Percentiles rank a stretch among this genome's conserved stretches.
Conservation (phyloP, 2,888 invertebrate species). For the Dolichomitus sp. region DNA sequence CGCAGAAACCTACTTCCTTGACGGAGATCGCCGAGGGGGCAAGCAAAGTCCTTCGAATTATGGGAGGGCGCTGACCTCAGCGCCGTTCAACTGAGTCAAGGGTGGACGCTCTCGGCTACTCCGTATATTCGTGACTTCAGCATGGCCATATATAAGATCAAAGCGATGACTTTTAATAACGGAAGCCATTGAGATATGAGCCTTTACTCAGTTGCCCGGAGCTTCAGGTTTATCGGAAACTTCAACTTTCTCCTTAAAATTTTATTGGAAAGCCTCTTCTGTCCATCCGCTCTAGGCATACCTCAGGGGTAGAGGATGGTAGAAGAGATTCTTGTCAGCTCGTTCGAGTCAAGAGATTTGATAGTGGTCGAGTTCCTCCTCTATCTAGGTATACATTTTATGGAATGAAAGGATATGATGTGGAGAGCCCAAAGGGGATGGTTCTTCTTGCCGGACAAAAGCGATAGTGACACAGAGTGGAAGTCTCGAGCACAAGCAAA, state of each 20-base stretch:
- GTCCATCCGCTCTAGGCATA: background rate
- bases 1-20: slow-evolving; percentile 21
- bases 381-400: background rate
- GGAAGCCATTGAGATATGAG: slow-evolving; percentile 7
- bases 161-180: slow-evolving; percentile 57
- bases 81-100: slow-evolving; percentile 69
- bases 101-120: slow-evolving; percentile 46
- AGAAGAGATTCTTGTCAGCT: slow-evolving; percentile 44
- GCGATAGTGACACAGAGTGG: background rate
- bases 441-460: slow-evolving; percentile 20
- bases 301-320: slow-evolving; percentile 11
- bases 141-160: slow-evolving; percentile 35
- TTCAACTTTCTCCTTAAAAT: slow-evolving; percentile 27
- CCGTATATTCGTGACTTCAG: background rate
- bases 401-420: background rate
- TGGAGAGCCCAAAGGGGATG: background rate
- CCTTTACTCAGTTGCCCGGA: slow-evolving; percentile 11
- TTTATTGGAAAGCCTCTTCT: slow-evolving; percentile 46
- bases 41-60: slow-evolving; percentile 5
- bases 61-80: slow-evolving; percentile 29
- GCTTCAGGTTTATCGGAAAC: slow-evolving; percentile 25
- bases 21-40: background rate
- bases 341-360: slow-evolving; percentile 30
- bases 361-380: slow-evolving; percentile 1
- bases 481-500: background rate